Evolutionary conservation across 2,797 vertebrate species (phyloP), one percentile per base, ranked within the genome.

Genomic region (Enteromius paludinosus): DNA sequence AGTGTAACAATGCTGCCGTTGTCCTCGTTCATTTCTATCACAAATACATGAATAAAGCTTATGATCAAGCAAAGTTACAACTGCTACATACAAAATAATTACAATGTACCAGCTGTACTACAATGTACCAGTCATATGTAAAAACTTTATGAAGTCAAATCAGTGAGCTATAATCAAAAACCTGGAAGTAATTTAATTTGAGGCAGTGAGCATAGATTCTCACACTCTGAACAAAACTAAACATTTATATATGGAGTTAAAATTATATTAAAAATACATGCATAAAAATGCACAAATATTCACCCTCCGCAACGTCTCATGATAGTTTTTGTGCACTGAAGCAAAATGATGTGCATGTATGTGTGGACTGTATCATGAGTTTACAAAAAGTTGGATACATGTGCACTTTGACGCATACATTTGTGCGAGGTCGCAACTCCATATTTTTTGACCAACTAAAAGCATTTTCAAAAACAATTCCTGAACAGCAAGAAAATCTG

Each of bases 71-170:
- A 69, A 71, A 25, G 64, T 15, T 17, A 38, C 28, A 79, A 73
- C 52, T 15, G 47, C 59, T 66, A 52, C 25, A 54, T 45, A 49
- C 8, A 23, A 49, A 85, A 56, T 47, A 64, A 59, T 33, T 7
- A 77, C 66, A 76, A 30, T 64, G 77, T 66, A 49, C 79, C 61
- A 49, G 69, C 56, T 28, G 56, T 49, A 78, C 35, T 56, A n/a
- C 28, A 56, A 85, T 65, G 65, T 64, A 82, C 43, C 61, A 52
- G 43, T 54, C 59, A 28, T 66, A 54, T 38, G 12, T 41, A n/a
- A 65, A 8, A n/a, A 61, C 38, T 64, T 74, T 64, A 69, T 43
- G 78, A 69, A 69, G 56, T 66, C 43, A 28, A 64, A 25, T 47
- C 30, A 64, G 15, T 28, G 45, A 45, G 25, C 25, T 10, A 71